Evolutionary conservation across 2,797 vertebrate genomes (phyloP).

Genomic region (Falco cherrug): DNA sequence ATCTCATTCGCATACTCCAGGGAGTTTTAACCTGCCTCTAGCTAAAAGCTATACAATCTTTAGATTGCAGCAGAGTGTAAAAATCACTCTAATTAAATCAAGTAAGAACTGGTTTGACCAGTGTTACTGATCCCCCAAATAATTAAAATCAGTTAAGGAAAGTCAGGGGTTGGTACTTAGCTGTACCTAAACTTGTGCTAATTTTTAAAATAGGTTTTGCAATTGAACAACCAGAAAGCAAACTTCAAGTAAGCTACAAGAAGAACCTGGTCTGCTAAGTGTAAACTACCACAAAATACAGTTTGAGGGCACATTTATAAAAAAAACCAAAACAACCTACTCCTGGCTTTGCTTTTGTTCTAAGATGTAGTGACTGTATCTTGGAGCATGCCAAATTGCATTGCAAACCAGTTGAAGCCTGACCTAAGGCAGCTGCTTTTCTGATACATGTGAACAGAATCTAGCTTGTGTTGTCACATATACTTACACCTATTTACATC

Average conservation of each 20-base stretch:
- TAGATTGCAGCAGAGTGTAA: slow-evolving; percentile 61
- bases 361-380: not conserved
- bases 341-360: not conserved
- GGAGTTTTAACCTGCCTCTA: slow-evolving; percentile 66
- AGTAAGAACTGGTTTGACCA: slow-evolving; percentile 67
- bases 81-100: slow-evolving; percentile 70
- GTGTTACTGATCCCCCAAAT: slow-evolving; percentile 59
- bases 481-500: not conserved
- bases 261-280: not conserved
- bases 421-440: slow-evolving; percentile 18
- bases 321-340: not conserved
- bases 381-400: not conserved
- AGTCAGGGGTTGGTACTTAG: not conserved
- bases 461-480: not conserved
- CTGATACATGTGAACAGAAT: not conserved
- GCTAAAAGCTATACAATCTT: slow-evolving; percentile 61
- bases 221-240: not conserved
- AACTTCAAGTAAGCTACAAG: not conserved
- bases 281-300: not conserved
- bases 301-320: not conserved
- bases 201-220: not conserved
- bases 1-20: slow-evolving; percentile 47
- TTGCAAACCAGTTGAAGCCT: slow-evolving; percentile 10
- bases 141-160: slow-evolving; percentile 50
- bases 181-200: not conserved